Base-by-base conservation (phyloP, 2,797 vertebrate genomes). In the Artibeus jamaicensis region DNA sequence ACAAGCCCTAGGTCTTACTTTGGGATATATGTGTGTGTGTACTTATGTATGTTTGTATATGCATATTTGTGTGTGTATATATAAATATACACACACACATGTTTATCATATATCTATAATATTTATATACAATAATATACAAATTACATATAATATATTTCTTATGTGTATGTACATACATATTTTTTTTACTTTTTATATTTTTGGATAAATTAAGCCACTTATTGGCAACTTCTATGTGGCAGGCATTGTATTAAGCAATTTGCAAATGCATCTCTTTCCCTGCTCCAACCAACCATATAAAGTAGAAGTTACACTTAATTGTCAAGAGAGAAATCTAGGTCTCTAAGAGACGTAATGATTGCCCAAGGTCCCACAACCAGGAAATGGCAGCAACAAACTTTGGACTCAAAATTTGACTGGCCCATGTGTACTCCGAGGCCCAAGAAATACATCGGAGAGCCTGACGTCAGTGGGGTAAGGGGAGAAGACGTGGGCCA, bases 161-260 rank as follows among this genome's bases (percentile, higher is more conserved):
- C 1, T 76, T 93, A 10, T 67, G 21, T 73, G 3, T 84, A 0
- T 89, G 14, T 71, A 26, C 26, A 65, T 42, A 48, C 4, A 26
- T 62, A 65, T 22, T 65, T 87, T 86, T 91, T 79, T 79, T 76
- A 59, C 15, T 12, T 86, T 83, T 92, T 59, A 65, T 78, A 50
- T 37, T 71, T 96, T 92, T 94, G 34, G 55, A 57, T 73, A 57
- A 95, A 79, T 83, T 68, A 73, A 32, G 87, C 39, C 22, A 53
- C n/a, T 91, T 90, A 74, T 92, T 48, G 18, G 42, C 12, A 86
- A 39, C n/a, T 70, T 77, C 39, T 39, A 0, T 82, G 37, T 39
- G 42, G 79, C 3, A 91, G 37, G 2, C 39, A 91, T 19, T 44
- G 6, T 68, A 55, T 91, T 89, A 95, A 84, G 12, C 50, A 15